A percentile compares a stretch with the other conserved stretches of the same genome.
phyloP scores from a whole-genome alignment of 2,113 vertebrate species.

The Onychostruthus taczanowskii region DNA sequence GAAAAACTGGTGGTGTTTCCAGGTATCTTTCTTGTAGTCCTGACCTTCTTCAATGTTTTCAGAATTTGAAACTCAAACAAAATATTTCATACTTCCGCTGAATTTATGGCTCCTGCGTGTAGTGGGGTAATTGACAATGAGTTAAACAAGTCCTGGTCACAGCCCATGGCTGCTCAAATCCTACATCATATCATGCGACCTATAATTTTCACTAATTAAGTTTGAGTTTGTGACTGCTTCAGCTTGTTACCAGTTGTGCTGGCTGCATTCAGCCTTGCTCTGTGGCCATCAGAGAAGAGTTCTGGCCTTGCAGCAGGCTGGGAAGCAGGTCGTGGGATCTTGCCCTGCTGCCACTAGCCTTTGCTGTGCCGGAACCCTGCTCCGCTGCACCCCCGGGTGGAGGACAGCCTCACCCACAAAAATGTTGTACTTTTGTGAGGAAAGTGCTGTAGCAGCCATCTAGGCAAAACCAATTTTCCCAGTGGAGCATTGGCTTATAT shows the following conservation, averaged over 20 bases:
- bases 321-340: not conserved
- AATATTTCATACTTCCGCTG: not conserved
- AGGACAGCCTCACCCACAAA: not conserved
- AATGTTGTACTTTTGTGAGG: accelerated
- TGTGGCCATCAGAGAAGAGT: not conserved
- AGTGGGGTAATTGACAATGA: not conserved
- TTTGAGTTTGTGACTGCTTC: not conserved
- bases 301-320: not conserved
- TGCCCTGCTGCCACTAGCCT: not conserved
- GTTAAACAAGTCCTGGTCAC: not conserved
- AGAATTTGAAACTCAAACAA: not conserved
- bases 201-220: not conserved
- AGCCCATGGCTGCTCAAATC: not conserved
- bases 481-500: not conserved
- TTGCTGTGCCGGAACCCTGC: accelerated
- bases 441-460: not conserved
- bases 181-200: not conserved
- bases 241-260: not conserved
- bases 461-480: not conserved
- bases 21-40: not conserved
- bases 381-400: accelerated
- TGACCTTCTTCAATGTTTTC: not conserved
- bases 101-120: not conserved
- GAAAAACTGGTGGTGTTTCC: not conserved
- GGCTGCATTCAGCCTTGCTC: not conserved